These are phyloP conservation scores for Dryomyza anilis DNA, from an alignment of 2,888 invertebrate genomes.

Conservation along the genomic window DNA sequence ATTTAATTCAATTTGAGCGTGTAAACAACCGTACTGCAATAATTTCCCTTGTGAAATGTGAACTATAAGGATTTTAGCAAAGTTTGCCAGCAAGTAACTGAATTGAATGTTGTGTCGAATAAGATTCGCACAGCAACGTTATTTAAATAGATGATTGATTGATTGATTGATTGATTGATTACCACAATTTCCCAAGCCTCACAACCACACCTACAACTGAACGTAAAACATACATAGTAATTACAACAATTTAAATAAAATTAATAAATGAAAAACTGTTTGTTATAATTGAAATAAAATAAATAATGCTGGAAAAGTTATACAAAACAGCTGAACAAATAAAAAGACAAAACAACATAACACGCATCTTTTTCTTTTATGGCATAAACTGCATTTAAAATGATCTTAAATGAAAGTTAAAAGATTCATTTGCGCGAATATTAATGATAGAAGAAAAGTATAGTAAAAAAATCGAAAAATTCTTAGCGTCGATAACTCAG, in stretches of 20 bases:
- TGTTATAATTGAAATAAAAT: conserved; percentile 45
- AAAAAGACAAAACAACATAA: conserved; percentile 21
- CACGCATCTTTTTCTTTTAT: too few relatives aligned
- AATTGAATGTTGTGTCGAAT: conserved; percentile 9
- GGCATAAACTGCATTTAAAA: too few relatives aligned
- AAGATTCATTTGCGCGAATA: too few relatives aligned
- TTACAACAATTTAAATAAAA: conserved; percentile 14
- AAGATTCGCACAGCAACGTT: not conserved
- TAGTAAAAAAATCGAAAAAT: too few relatives aligned
- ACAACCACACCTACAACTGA: not conserved
- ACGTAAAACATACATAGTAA: conserved; percentile 14
- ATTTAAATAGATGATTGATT: not conserved
- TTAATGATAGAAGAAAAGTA: too few relatives aligned
- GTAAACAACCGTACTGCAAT: too few relatives aligned
- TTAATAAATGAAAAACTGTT: conserved; percentile 43
- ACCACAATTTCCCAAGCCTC: not conserved
- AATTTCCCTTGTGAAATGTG: too few relatives aligned
- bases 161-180: not conserved
- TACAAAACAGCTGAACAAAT: conserved; percentile 48
- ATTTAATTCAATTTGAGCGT: conserved; percentile 5
- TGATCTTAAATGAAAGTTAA: too few relatives aligned
- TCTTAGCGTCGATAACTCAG: too few relatives aligned
- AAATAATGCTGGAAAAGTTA: conserved; percentile 17
- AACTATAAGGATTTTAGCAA: conserved; percentile 1
- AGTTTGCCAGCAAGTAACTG: not conserved